phyloP scores from a whole-genome alignment of 2,797 vertebrate species.

The Bufotes viridis region DNA sequence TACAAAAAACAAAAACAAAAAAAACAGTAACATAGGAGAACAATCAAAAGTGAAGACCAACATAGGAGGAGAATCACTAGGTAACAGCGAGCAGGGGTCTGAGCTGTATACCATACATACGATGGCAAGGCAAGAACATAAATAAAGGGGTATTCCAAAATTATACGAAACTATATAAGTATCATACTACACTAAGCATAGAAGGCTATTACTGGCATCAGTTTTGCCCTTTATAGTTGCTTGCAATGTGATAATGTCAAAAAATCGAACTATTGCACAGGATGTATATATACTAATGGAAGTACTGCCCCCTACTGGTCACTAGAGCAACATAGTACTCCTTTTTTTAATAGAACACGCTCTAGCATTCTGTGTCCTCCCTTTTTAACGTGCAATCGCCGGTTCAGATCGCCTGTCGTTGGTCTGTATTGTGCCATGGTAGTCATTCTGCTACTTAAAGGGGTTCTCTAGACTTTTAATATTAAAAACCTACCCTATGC shows the following conservation, averaged over 20 bases:
- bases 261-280: not conserved
- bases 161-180: too few species aligned
- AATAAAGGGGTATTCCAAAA: too few species aligned
- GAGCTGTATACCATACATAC: not conserved
- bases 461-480: too few species aligned
- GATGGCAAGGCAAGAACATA: not conserved
- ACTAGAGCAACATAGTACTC: not conserved
- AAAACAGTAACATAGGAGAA: not conserved
- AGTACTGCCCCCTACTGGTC: constrained; percentile 1
- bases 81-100: not conserved
- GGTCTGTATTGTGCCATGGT: not conserved
- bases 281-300: not conserved
- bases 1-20: constrained; percentile 12
- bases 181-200: too few species aligned
- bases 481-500: too few species aligned
- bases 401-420: not conserved
- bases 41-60: not conserved
- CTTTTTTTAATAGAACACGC: not conserved
- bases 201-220: not conserved
- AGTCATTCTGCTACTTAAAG: not conserved
- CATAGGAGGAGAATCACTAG: not conserved
- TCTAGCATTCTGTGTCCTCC: not conserved
- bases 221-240: not conserved
- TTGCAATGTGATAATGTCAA: not conserved
- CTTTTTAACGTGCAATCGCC: not conserved